Base-by-base conservation (phyloP, 2,113 vertebrate genomes). In the Ciconia maguari region DNA sequence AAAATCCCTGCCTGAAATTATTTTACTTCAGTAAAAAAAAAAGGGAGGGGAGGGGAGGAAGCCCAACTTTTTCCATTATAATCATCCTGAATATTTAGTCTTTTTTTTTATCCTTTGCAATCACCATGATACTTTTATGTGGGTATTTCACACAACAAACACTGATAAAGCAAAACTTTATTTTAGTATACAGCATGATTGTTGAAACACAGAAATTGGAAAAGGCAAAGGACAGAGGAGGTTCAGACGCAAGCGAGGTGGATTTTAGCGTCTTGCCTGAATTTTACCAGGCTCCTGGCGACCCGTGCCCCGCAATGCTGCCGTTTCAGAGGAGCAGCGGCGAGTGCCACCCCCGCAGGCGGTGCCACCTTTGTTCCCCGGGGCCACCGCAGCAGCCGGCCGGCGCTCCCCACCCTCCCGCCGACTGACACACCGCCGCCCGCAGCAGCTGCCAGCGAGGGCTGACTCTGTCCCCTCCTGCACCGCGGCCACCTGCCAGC, bases 401-500 rank as follows among this genome's bases (percentile, higher is more conserved):
- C 55, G 32, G 6, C 44, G 55, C 52, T 27, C 24, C 49, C 52
- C 69, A 12, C 34, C 20, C 42, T 42, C 32, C 52, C 42, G 26
- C 38, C 41, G 38, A 11, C n/a, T 1, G 55, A 42, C 71, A 70
- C 77, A 13, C 13, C 7, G 34, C 46, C n/a, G 16, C 75, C 41
- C 41, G 24, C 79, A 58, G 57, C 14, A 17, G 55, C 60, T 19
- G 48, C 27, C 74, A 10, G 19, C 20, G 16, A 4, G 9, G 21
- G 44, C 89, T 20, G 57, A 6, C 21, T n/a, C 52, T 6, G 26
- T 16, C 10, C 44, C n/a, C 68, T 11, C 22, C 61, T 10, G 27
- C 25, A 19, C 65, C 49, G 11, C 36, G 81, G 94, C 83, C 93
- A 89, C 93, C 70, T 88, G 94, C 89, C 91, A 49, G 58, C 92